Evolutionary conservation across 2,113 vertebrate genomes (phyloP), one percentile per base, ranked within the genome.

Genomic region (Otocyon megalotis): DNA sequence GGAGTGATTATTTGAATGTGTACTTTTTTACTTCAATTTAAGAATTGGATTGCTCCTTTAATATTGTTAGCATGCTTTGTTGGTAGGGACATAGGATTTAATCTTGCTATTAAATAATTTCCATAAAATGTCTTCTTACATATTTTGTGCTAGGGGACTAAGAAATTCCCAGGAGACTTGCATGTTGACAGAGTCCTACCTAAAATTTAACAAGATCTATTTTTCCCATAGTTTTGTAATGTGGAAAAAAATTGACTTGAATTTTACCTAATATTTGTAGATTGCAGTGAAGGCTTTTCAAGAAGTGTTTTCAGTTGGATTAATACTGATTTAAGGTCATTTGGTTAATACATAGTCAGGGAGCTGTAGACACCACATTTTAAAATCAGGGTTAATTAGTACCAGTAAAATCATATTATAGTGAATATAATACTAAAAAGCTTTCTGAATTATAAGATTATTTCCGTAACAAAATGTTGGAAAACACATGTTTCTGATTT

Each of bases 401-500:
- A 93, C 93, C 62, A 65, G 92, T 82, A 94, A 95, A 97, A 83
- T 97, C 63, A 63, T 80, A 93, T 93, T 97, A 83, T n/a, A 93
- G 37, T 91, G 77, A 97, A 74, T 79, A 65, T 79, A 94, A 56
- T 95, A 84, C 85, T 86, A 37, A 97, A 90, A 96, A 86, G 37
- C 60, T 95, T 93, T 94, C 43, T 90, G 56, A 93, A 92, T 90
- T 90, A 83, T 94, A 95, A 94, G 67, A 69, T 72, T 90, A 82
- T 96, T 96, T 93, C 79, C 83, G 80, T 90, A 48, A 94, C 82
- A 95, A 96, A 97, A 92, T 97, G 30, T 96, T 95, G 69, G 82
- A 81, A 97, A 96, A 97, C 83, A 97, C 15, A 53, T 95, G 84
- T 96, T 96, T 94, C 35, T 86, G 50, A 95, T 97, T 98, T 97